A percentile compares a stretch with the other conserved stretches of the same genome.
These are phyloP conservation scores for Chamaea fasciata DNA, from an alignment of 2,113 vertebrate genomes.

Conservation along the genomic window DNA sequence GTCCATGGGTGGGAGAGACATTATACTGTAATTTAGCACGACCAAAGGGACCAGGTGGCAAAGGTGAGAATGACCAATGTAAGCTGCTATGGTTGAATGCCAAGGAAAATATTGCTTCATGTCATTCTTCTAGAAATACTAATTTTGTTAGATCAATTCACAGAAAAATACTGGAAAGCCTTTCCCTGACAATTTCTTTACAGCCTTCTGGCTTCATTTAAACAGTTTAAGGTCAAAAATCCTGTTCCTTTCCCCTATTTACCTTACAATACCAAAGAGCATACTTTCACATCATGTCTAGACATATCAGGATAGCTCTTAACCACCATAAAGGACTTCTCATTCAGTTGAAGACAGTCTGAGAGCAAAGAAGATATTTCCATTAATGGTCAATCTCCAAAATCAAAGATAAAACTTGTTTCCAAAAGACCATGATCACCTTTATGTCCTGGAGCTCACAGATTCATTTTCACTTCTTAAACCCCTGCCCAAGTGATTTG, in stretches of 20 bases:
- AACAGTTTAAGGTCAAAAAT: background rate
- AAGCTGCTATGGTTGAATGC: background rate
- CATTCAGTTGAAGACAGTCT: background rate
- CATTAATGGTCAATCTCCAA: background rate
- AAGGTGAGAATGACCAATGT: background rate
- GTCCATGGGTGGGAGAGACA: rapidly evolving
- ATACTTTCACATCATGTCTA: background rate
- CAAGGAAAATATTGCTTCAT: background rate
- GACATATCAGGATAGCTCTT: background rate
- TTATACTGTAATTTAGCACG: background rate
- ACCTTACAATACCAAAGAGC: background rate
- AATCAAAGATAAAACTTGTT: background rate
- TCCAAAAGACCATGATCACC: background rate
- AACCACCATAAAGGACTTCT: background rate
- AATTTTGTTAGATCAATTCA: background rate
- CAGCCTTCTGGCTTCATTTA: background rate
- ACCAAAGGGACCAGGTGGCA: background rate
- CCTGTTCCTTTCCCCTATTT: background rate
- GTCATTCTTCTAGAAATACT: background rate
- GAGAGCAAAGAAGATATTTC: background rate
- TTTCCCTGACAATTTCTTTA: background rate
- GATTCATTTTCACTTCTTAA: background rate
- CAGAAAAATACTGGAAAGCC: background rate
- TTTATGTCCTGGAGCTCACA: background rate
- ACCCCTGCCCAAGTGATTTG: background rate